These are phyloP conservation scores for Prietella phreatophila DNA, from an alignment of 2,113 vertebrate species.

Conservation along the genomic window DNA sequence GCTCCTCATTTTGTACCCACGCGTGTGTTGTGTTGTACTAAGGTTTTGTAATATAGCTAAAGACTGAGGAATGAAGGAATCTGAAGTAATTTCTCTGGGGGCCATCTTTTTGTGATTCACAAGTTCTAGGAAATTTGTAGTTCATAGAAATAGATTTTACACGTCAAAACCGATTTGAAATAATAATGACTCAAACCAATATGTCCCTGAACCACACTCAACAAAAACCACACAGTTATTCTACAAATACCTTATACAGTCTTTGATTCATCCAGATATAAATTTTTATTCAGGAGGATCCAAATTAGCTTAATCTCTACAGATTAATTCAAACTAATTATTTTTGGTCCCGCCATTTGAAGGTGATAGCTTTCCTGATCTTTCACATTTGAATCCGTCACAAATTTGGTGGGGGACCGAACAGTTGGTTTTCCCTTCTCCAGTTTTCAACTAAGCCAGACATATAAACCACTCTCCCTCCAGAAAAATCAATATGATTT, in stretches of 20 bases:
- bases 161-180: background rate
- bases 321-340: background rate
- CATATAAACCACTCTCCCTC: too few relatives aligned
- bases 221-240: background rate
- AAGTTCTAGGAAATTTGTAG: background rate
- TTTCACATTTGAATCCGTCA: background rate
- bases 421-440: background rate
- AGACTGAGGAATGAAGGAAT: background rate
- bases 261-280: background rate
- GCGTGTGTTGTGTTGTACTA: background rate
- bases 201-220: background rate
- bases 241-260: too few relatives aligned
- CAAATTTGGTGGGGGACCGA: background rate
- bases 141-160: background rate
- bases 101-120: background rate
- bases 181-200: background rate
- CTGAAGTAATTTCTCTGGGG: background rate
- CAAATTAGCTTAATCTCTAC: background rate
- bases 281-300: background rate
- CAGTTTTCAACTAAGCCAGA: background rate
- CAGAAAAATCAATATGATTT: conserved; percentile 34
- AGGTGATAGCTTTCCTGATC: background rate
- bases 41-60: conserved; percentile 16
- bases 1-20: background rate
- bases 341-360: background rate